A percentile compares a stretch with the other conserved stretches of the same genome.
These are phyloP conservation scores for Xestia sexstrigata DNA, from an alignment of 2,888 invertebrate species.

Conservation along the genomic window DNA sequence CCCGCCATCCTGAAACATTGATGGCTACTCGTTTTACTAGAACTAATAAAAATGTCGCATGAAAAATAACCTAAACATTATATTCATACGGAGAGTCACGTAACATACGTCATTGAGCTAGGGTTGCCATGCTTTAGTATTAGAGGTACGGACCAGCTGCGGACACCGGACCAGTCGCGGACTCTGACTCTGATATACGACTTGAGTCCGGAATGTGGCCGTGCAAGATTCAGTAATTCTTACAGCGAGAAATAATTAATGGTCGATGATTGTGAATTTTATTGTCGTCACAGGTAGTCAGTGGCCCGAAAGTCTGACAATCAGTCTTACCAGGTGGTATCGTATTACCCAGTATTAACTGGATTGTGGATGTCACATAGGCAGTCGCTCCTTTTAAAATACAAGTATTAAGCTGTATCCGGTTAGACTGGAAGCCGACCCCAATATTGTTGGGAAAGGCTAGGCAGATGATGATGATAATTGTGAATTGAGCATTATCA, in stretches of 20 bases:
- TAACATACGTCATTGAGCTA: constrained; percentile 33
- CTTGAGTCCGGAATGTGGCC: not conserved
- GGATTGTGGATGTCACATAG: no score
- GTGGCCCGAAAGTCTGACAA: no score
- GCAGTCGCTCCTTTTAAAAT: no score
- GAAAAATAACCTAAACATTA: constrained; percentile 57
- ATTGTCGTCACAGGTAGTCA: no score
- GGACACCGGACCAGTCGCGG: not conserved
- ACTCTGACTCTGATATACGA: not conserved
- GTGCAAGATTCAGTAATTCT: not conserved
- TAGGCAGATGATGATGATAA: not conserved
- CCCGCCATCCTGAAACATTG: constrained; percentile 41
- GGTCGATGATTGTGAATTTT: not conserved
- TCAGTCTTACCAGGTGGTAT: no score
- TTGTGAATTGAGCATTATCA: not conserved
- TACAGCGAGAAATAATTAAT: not conserved
- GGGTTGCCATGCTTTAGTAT: constrained; percentile 22
- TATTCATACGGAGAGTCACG: constrained; percentile 46
- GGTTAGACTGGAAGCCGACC: no score
- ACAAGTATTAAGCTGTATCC: no score
- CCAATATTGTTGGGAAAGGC: no score
- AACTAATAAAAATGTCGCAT: constrained; percentile 56
- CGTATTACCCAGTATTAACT: no score
- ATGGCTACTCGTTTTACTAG: constrained; percentile 41
- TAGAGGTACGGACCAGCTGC: not conserved